Evolutionary conservation across 2,113 vertebrate species (phyloP), one percentile per base, ranked within the genome.

Genomic region (Camelus dromedarius): DNA sequence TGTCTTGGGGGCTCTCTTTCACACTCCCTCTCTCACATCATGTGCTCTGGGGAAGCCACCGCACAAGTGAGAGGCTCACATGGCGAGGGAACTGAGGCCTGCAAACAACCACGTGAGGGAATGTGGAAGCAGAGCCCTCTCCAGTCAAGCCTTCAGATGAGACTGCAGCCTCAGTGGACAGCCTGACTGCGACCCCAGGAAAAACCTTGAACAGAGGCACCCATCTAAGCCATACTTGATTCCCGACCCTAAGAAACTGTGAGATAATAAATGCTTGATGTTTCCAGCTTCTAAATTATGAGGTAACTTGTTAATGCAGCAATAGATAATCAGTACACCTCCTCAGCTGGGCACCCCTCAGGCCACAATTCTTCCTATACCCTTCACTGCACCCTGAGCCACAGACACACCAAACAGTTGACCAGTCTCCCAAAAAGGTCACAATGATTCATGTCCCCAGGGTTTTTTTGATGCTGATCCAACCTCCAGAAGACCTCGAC

Each of bases 41-140:
- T 26, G 35, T 1, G 3, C 52, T 92, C 85, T 62, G 79, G 46
- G 32, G 79, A 56, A 83, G 50, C 32, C 35, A 32, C 2, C 19
- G 38, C 83, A 83, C 42, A 10, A 0, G 3, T 7, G 28, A 32
- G 26, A 92, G 60, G 66, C 60, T 32, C 38, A 22, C 0, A 32
- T 50, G 52, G 42, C 0, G 20, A 38, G 5, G 10, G 50, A 19
- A 19, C 77, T 0, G 38, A 60, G 18, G 28, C 56, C 13, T 0
- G 24, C 13, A 48, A 18, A 58, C n/a, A 89, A 22, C 26, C n/a
- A 1, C 0, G 5, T 3, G 3, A 50, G 4, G 69, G 56, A 80
- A 35, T 3, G 3, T 15, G 70, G 81, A 69, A 60, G 64, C 67
- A 56, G 72, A 69, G 11, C 50, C 56, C 13, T 20, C 48, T 50